A percentile compares a stretch with the other conserved stretches of the same genome.
These are phyloP conservation scores for Gyps fulvus DNA, from an alignment of 2,113 vertebrate species.

Conservation along the genomic window DNA sequence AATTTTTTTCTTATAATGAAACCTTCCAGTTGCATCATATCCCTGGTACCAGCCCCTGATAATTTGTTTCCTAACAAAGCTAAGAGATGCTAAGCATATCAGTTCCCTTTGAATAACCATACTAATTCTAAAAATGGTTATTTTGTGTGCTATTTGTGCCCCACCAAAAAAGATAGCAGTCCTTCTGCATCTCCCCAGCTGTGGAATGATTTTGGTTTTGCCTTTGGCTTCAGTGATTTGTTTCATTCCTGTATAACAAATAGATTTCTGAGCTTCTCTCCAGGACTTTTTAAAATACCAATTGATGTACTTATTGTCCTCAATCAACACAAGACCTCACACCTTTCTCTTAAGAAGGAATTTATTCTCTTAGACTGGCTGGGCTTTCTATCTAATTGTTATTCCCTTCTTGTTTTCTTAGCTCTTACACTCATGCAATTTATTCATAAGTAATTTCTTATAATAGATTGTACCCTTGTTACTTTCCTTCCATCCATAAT, in stretches of 20 bases:
- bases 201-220: not conserved
- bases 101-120: not conserved
- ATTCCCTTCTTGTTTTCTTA: conserved; percentile 29
- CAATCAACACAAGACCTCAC: not conserved
- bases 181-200: not conserved
- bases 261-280: not conserved
- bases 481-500: conserved; percentile 6
- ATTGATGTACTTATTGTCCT: not conserved
- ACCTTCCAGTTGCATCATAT: not conserved
- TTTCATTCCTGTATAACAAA: not conserved
- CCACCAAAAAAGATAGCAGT: not conserved
- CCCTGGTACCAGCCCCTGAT: not conserved
- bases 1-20: not conserved
- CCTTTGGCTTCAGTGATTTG: not conserved
- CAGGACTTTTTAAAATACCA: not conserved
- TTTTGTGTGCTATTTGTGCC: not conserved
- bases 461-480: conserved; percentile 46
- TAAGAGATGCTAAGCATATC: not conserved
- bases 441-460: conserved; percentile 42
- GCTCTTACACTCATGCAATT: conserved; percentile 9
- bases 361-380: not conserved
- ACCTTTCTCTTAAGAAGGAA: not conserved
- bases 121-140: not conserved
- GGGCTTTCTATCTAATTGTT: conserved; percentile 5
- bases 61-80: not conserved